Evolutionary conservation across 2,113 vertebrate species (phyloP), one percentile per base, ranked within the genome.

Genomic region (Trachemys scripta): DNA sequence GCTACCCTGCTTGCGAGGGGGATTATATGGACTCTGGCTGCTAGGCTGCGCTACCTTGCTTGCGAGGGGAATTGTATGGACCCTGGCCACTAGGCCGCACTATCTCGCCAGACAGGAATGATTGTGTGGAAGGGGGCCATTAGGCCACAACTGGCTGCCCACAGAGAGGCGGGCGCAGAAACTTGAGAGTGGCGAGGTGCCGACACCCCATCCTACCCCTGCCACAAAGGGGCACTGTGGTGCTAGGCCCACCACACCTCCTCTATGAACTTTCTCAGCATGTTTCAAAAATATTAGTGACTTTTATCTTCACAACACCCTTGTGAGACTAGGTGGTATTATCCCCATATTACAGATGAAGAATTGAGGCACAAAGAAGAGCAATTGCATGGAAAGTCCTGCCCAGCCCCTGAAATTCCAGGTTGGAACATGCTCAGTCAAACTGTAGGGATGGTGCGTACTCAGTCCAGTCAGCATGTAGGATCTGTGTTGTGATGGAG

Each of bases 361-460:
- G 17, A 69, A 78, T 0, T 76, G 49, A 87, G 56, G 27, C 45
- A 50, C 1, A 42, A 31, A 0, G 11, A 85, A 0, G 11, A 85
- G n/a, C 27, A 94, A 17, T 16, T 72, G 2, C 75, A 82, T 75
- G 42, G 6, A 5, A 94, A 90, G 80, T 87, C 47, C 47, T 88
- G 42, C 45, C 51, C 62, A 1, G 0, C 0, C 0, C 42, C 72
- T 53, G 12, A 75, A 35, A 22, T 49, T n/a, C 12, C 50, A 90
- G 45, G 86, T 81, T 84, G 87, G 45, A 45, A 38, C 83, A 4
- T 1, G 81, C 47, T 57, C 85, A 47, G 91, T 69, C 4, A 35
- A 8, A 22, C 54, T 1, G 4, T 24, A 35, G 31, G 57, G 19
- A 50, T 1, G 2, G 78, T 16, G 80, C 31, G 1, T 14, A 11